phyloP scores from a whole-genome alignment of 2,113 vertebrate species.

The Nanorana parkeri region DNA sequence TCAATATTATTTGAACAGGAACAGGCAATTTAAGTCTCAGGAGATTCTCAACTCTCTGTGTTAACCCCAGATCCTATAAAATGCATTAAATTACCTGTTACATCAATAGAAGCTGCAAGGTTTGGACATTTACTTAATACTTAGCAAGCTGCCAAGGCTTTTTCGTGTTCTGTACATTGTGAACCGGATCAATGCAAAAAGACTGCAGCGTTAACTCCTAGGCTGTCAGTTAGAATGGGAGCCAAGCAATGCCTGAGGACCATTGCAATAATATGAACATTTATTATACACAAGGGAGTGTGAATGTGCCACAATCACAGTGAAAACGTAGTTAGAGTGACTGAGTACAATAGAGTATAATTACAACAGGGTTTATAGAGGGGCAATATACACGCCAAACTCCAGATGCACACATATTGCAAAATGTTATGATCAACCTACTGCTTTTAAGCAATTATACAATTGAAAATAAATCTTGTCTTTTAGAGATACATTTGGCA shows the following conservation, averaged over 20 bases:
- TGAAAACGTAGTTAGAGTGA: neutral
- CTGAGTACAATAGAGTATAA: neutral
- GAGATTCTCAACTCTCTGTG: neutral
- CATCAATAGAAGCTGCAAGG: constrained; percentile 25
- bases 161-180: constrained; percentile 9
- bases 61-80: constrained; percentile 30
- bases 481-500: no score
- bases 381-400: no score
- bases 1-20: neutral
- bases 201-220: constrained; percentile 23
- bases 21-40: neutral
- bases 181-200: constrained; percentile 1
- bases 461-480: no score
- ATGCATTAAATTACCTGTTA: neutral
- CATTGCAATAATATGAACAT: neutral
- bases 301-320: neutral
- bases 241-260: neutral
- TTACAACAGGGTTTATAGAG: neutral
- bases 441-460: no score
- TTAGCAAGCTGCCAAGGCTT: constrained; percentile 24
- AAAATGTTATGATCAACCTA: no score
- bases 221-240: neutral
- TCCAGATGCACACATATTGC: neutral
- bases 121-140: neutral
- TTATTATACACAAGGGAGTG: constrained; percentile 2